These are phyloP conservation scores for Oasisia sp. DNA, from an alignment of 2,888 invertebrate species.

Conservation along the genomic window DNA sequence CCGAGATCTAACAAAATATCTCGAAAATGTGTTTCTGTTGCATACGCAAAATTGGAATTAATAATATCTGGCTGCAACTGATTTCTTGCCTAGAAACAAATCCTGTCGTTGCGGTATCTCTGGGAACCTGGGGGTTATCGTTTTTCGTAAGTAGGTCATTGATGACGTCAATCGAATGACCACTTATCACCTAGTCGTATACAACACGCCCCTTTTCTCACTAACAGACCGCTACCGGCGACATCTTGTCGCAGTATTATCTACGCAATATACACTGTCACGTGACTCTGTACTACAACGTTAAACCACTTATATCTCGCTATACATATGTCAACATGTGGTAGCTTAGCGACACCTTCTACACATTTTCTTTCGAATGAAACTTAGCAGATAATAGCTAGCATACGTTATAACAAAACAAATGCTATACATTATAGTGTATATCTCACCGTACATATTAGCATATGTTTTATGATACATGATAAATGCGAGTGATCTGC, in stretches of 20 bases:
- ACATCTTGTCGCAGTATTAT: not conserved
- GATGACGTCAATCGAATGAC: not conserved
- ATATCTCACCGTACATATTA: too few species aligned
- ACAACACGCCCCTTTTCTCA: not conserved
- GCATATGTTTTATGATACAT: too few species aligned
- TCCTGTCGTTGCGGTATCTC: not conserved
- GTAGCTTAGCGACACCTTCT: too few species aligned
- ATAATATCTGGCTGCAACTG: not conserved
- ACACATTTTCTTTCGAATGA: too few species aligned
- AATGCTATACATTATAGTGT: too few species aligned
- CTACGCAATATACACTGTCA: conserved; percentile 5
- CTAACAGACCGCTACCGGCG: not conserved
- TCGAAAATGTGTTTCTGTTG: not conserved
- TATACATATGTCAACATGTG: not conserved
- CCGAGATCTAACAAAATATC: not conserved
- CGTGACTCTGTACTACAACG: not conserved
- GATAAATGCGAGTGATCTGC: too few species aligned
- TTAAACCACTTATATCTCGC: not conserved
- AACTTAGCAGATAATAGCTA: too few species aligned
- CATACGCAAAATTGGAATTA: not conserved
- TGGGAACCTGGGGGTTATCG: not conserved
- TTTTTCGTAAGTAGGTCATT: not conserved
- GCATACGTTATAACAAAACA: too few species aligned
- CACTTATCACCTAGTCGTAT: not conserved
- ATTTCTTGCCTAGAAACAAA: not conserved